Percentiles rank a stretch among this genome's conserved stretches.
These are phyloP conservation scores for Matsumyia berberina DNA, from an alignment of 2,888 invertebrate species.

Conservation along the genomic window DNA sequence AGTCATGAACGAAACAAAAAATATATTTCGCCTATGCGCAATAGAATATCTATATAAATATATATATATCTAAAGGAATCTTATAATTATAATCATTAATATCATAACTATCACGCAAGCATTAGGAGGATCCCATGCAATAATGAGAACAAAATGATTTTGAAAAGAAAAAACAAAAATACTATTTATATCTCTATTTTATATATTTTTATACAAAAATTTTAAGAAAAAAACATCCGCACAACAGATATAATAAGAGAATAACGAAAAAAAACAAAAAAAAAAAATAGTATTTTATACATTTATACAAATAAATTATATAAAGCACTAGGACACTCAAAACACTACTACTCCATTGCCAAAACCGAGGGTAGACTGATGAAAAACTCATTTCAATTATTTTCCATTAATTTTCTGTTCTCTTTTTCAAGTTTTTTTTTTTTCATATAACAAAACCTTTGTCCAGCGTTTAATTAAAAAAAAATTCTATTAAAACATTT, in stretches of 20 bases:
- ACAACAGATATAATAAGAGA: constrained; percentile 66
- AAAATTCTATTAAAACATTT: constrained; percentile 10
- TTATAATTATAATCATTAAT: constrained; percentile 69
- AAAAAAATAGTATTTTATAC: constrained; percentile 71
- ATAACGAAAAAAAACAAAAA: constrained; percentile 26
- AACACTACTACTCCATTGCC: constrained; percentile 73
- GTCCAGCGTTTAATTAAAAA: constrained; percentile 36
- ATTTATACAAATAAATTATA: constrained; percentile 62
- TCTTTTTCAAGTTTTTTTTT: no score
- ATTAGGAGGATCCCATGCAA: constrained; percentile 71
- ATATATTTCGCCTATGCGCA: constrained; percentile 66
- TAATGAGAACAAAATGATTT: constrained; percentile 70
- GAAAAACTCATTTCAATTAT: constrained; percentile 13
- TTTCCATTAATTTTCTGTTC: constrained; percentile 24
- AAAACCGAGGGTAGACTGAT: constrained; percentile 68
- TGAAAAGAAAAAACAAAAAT: constrained; percentile 44
- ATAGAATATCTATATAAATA: constrained; percentile 56
- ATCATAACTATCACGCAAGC: constrained; percentile 70
- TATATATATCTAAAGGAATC: constrained; percentile 66
- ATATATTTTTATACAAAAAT: constrained; percentile 75
- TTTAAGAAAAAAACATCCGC: constrained; percentile 55
- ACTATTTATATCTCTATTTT: constrained; percentile 74
- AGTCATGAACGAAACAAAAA: constrained; percentile 60
- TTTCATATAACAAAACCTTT: constrained; percentile 25
- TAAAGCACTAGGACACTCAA: constrained; percentile 67